Evolutionary conservation across 2,797 vertebrate species (phyloP).

Genomic region (Betta splendens): DNA sequence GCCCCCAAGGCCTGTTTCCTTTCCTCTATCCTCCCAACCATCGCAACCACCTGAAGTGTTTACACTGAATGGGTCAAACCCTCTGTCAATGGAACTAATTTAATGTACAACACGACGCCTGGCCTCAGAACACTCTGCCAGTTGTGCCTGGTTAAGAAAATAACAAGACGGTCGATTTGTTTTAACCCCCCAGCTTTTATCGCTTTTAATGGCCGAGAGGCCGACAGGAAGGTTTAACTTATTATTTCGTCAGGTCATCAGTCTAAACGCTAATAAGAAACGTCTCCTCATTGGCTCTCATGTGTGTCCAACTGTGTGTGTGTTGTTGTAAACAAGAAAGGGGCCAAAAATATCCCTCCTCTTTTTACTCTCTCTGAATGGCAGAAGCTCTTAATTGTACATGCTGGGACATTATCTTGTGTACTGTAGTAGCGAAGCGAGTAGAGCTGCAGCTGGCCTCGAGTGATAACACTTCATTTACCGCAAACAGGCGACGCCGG

Average conservation of each 20-base stretch:
- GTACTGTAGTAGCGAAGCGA: constrained; percentile 15
- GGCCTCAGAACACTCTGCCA: constrained; percentile 48
- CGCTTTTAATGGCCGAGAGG: constrained; percentile 45
- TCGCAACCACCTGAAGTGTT: constrained; percentile 45
- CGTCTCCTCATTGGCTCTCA: constrained; percentile 38
- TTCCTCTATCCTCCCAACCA: constrained; percentile 42
- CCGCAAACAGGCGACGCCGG: constrained; percentile 21
- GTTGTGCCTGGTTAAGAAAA: constrained; percentile 58
- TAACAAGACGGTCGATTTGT: constrained; percentile 64
- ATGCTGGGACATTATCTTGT: constrained; percentile 43
- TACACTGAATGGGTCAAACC: constrained; percentile 47
- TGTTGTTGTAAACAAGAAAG: constrained; percentile 12
- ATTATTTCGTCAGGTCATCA: constrained; percentile 67
- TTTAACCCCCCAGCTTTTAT: constrained; percentile 61
- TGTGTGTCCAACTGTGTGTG: background rate
- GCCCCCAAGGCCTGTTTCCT: constrained; percentile 15
- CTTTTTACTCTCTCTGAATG: constrained; percentile 25
- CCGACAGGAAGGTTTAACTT: constrained; percentile 43
- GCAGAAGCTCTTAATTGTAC: constrained; percentile 47
- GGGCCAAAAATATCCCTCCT: constrained; percentile 12
- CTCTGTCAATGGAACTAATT: constrained; percentile 63
- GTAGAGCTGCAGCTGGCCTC: constrained; percentile 43
- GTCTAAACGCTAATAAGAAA: constrained; percentile 61
- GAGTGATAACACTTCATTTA: constrained; percentile 57
- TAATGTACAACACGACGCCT: constrained; percentile 55